These are phyloP conservation scores for Lasiurus cinereus DNA, from an alignment of 2,113 vertebrate species.

Conservation along the genomic window DNA sequence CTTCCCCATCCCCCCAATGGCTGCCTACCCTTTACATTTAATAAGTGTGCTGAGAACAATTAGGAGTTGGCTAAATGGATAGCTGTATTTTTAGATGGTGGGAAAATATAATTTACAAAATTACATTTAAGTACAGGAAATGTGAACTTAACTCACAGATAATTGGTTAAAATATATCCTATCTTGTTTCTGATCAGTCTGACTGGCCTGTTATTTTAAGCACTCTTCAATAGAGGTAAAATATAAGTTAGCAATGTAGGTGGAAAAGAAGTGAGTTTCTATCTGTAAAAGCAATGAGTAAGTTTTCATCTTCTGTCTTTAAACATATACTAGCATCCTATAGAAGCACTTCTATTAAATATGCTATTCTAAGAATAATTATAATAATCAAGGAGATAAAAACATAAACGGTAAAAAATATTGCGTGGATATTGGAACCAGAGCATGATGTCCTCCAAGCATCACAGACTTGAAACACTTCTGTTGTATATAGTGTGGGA, in stretches of 20 bases:
- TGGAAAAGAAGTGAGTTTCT: background rate
- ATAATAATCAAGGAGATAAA: background rate
- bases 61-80: background rate
- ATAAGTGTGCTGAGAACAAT: background rate
- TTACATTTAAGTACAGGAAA: background rate
- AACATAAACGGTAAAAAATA: background rate
- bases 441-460: background rate
- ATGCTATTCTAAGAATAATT: background rate
- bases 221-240: background rate
- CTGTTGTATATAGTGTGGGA: background rate
- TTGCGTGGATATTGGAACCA: background rate
- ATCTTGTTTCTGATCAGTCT: background rate
- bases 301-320: background rate
- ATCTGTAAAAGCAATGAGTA: background rate
- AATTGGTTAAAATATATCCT: background rate
- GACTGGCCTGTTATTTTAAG: background rate
- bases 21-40: background rate
- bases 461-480: background rate
- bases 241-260: background rate
- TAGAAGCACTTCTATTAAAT: background rate
- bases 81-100: background rate
- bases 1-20: background rate
- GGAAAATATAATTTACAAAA: background rate
- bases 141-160: background rate
- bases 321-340: background rate